Percentiles rank a stretch among this genome's conserved stretches.
Conservation (phyloP, 2,888 invertebrate species). For the Cheilosia urbana region DNA sequence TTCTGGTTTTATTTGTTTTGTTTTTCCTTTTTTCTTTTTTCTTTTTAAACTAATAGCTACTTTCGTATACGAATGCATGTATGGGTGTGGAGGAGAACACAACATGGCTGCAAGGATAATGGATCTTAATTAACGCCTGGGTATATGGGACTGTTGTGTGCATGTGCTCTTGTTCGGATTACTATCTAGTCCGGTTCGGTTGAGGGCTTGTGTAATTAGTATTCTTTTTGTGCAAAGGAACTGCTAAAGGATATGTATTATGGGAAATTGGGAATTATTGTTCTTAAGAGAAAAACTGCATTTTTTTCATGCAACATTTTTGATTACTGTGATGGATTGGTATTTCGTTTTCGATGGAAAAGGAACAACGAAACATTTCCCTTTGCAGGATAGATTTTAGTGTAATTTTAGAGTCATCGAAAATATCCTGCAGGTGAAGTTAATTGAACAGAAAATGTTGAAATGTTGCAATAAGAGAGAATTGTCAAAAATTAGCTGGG, state of each 20-base stretch:
- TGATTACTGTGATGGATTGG: slow-evolving; percentile 6
- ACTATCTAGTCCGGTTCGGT: slow-evolving; percentile 33
- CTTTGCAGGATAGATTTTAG: no score
- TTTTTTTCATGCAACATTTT: not conserved
- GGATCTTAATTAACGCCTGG: slow-evolving; percentile 57
- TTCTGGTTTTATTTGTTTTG: not conserved
- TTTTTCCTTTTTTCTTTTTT: slow-evolving; percentile 20
- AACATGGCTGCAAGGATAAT: slow-evolving; percentile 67
- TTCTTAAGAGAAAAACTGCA: not conserved
- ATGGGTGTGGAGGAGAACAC: slow-evolving; percentile 34
- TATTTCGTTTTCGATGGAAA: not conserved
- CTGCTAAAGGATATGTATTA: not conserved
- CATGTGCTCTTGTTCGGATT: slow-evolving; percentile 45
- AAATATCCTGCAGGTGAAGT: no score
- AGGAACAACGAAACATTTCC: not conserved
- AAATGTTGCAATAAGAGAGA: no score
- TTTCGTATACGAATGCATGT: slow-evolving; percentile 62
- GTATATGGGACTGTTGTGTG: slow-evolving; percentile 35
- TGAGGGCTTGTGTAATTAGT: not conserved
- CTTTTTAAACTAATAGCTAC: slow-evolving; percentile 65
- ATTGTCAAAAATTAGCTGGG: no score
- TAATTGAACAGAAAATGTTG: no score
- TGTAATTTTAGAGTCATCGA: no score
- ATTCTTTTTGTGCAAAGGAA: no score
- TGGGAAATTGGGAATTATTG: slow-evolving; percentile 22